These are phyloP conservation scores for Phymorhynchus buccinoides DNA, from an alignment of 1,140 invertebrate species.

Conservation along the genomic window DNA sequence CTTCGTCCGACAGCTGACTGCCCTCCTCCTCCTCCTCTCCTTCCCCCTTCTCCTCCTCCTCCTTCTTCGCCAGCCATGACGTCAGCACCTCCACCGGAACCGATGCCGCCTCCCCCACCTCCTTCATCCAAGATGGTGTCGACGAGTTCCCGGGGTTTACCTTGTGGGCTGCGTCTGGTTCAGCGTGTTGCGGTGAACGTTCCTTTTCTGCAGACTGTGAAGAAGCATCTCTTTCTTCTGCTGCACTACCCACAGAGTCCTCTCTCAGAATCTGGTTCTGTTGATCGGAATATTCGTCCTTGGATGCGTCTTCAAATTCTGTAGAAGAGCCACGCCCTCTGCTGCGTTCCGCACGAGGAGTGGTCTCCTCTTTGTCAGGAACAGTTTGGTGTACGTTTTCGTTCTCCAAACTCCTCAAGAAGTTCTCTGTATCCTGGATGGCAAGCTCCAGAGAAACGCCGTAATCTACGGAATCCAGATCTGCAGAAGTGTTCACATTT, in stretches of 20 bases:
- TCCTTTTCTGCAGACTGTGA: too few species aligned
- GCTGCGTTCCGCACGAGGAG: not conserved
- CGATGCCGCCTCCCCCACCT: not conserved
- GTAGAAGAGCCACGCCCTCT: not conserved
- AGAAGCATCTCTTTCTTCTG: too few species aligned
- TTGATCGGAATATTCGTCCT: not conserved
- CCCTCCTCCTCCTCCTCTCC: conserved; percentile 37
- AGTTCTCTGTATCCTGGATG: too few species aligned
- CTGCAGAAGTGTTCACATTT: not conserved
- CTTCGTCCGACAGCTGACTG: conserved; percentile 56
- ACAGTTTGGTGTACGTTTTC: too few species aligned
- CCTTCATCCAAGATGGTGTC: too few species aligned
- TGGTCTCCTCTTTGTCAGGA: not conserved
- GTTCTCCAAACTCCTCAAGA: too few species aligned
- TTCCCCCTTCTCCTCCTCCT: too few species aligned
- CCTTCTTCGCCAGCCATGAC: not conserved
- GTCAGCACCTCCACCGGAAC: not conserved
- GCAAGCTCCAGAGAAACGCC: too few species aligned
- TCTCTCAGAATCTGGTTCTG: not conserved
- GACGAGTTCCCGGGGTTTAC: too few species aligned
- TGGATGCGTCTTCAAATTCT: not conserved
- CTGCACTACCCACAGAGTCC: not conserved
- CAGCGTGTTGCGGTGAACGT: too few species aligned
- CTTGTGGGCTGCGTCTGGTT: too few species aligned
- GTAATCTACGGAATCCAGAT: not conserved